These are phyloP conservation scores for Channa argus DNA, from an alignment of 2,113 vertebrate genomes.

Conservation along the genomic window DNA sequence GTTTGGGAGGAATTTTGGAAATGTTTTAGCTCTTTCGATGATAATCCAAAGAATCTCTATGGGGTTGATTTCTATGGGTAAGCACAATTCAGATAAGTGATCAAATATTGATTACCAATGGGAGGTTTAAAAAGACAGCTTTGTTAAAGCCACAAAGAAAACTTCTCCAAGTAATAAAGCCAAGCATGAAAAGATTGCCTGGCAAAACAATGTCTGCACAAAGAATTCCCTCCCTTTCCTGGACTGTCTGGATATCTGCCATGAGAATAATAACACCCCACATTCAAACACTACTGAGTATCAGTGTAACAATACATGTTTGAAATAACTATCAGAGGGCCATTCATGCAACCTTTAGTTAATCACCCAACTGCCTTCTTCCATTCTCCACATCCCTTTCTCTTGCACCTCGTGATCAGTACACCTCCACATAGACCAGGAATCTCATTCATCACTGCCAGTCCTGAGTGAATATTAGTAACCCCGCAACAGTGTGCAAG, in stretches of 20 bases:
- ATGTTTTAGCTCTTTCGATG: too few species aligned
- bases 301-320: constrained; percentile 59
- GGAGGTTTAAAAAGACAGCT: constrained; percentile 46
- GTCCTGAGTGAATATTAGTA: constrained; percentile 67
- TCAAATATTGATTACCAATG: constrained; percentile 34
- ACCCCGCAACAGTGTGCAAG: constrained; percentile 47
- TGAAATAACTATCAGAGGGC: constrained; percentile 63
- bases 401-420: constrained; percentile 65
- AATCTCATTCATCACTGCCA: constrained; percentile 79
- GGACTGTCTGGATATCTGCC: constrained; percentile 51
- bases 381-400: constrained; percentile 60
- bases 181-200: constrained; percentile 20
- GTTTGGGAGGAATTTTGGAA: too few species aligned
- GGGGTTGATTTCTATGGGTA: background rate
- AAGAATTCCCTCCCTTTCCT: constrained; percentile 29
- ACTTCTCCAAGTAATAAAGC: constrained; percentile 26
- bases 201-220: constrained; percentile 49
- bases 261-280: constrained; percentile 54
- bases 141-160: constrained; percentile 47
- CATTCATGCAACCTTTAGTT: constrained; percentile 67
- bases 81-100: constrained; percentile 46
- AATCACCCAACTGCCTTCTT: constrained; percentile 69
- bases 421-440: constrained; percentile 63
- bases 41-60: too few species aligned
- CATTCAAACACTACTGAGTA: constrained; percentile 40